Conservation (phyloP, 2,113 vertebrate species). For the Otis tarda region DNA sequence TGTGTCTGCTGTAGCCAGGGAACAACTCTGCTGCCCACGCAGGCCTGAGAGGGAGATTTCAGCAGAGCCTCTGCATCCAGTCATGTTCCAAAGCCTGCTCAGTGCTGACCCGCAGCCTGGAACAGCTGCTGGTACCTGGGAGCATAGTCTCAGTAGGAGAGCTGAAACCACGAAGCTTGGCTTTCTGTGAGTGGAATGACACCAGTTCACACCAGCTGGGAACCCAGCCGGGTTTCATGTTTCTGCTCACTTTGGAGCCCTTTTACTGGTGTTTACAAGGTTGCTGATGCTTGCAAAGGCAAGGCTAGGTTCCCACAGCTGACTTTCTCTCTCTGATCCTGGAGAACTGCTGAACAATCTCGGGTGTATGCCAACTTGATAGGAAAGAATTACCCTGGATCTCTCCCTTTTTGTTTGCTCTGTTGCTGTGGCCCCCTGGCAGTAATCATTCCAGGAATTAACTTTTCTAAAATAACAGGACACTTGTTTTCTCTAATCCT, state of each 20-base stretch:
- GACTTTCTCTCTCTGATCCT: slow-evolving; percentile 23
- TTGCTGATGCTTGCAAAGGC: slow-evolving; percentile 37
- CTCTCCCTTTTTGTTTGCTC: slow-evolving; percentile 45
- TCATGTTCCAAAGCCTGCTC: background rate
- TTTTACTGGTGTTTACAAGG: slow-evolving; percentile 8
- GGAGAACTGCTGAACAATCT: slow-evolving; percentile 62
- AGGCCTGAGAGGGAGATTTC: background rate
- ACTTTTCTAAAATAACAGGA: slow-evolving; percentile 51
- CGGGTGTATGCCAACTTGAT: slow-evolving; percentile 53
- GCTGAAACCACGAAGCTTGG: background rate
- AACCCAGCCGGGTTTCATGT: background rate
- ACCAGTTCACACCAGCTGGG: background rate
- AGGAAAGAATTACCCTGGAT: slow-evolving; percentile 44
- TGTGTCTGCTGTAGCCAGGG: accelerated
- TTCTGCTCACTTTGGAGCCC: background rate
- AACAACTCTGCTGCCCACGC: background rate
- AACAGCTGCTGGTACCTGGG: background rate
- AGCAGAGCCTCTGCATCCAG: accelerated
- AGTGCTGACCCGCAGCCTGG: accelerated
- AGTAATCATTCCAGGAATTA: slow-evolving; percentile 49
- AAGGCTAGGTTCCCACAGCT: slow-evolving; percentile 33
- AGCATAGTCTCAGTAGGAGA: background rate
- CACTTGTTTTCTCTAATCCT: slow-evolving; percentile 15
- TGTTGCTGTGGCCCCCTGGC: slow-evolving; percentile 13
- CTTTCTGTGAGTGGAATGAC: background rate